Base-by-base conservation (phyloP, 1,140 invertebrate genomes). In the Lysiphlebus fabarum region DNA sequence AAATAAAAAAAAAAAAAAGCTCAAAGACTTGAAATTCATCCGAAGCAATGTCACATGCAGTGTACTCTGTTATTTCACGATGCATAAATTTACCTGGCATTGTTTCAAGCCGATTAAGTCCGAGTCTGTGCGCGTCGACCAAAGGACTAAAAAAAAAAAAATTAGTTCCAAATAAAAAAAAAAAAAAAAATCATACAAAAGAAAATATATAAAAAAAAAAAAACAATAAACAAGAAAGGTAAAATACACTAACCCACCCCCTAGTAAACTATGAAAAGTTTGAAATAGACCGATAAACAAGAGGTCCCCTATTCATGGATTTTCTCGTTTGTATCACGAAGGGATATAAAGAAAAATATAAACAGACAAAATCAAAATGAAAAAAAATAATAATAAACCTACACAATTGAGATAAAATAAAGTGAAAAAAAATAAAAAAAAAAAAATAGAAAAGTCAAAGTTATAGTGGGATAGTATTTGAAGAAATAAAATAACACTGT, bases 231-330 rank as follows among this genome's bases (percentile, higher is more conserved):
- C 10, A 44, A 14, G 41, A 6, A 51, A 26, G 45, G 42, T 34
- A 26, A 26, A 26, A 26, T 26, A 26, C 17, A 26, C 17, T 26
- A 26, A 26, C 34, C 36, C 51, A 44, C 47, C 33, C 33, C 36
- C 11, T 14, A n/a, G 14, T 43, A 51, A 47, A 34, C 57, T 56
- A 11, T 40, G 44, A 38, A 65, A 64, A 67, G 53, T 54, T 63
- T 62, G 53, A 61, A 38, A 55, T 42, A 37, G 51, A 56, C 61
- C 68, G 62, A 71, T 69, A 67, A 71, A 70, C 69, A 70, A 69
- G 56, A 53, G 58, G 48, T 58, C 53, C 59, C 68, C 60, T 70
- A 71, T 72, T 72, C 68, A 69, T 71, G 65, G 64, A 71, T 70
- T 68, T 62, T 53, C 45, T 11, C 54, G 59, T 51, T 58, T 56